Percentiles rank a stretch among this genome's conserved stretches.
phyloP scores from a whole-genome alignment of 64 coral and sea anemone species.

The Pocillopora damicornis region DNA sequence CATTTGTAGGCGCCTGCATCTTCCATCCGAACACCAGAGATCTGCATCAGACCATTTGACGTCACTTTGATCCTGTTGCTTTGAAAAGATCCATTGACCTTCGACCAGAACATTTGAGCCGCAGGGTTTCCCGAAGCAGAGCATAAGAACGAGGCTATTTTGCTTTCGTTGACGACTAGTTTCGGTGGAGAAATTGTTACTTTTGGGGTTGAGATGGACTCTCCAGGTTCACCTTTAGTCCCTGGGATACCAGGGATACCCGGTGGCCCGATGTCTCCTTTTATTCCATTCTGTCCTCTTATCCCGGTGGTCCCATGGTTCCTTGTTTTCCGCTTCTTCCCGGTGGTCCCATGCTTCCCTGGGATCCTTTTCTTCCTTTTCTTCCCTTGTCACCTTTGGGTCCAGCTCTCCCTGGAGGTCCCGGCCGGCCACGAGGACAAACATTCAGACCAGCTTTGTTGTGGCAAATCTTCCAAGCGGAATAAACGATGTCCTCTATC shows the following conservation, averaged over 20 bases:
- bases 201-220: background rate
- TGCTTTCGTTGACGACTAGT: constrained; percentile 1
- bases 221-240: background rate
- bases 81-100: background rate
- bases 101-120: background rate
- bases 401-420: background rate
- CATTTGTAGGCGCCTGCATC: constrained; percentile 7
- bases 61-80: background rate
- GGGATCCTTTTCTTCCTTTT: background rate
- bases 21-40: background rate
- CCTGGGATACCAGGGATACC: background rate
- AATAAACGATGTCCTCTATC: too few relatives aligned
- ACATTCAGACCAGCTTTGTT: background rate
- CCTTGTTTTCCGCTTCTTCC: background rate
- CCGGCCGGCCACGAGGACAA: background rate
- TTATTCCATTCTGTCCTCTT: constrained; percentile 5
- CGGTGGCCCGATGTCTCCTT: background rate
- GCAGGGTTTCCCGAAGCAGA: background rate
- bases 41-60: background rate
- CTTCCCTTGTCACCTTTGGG: background rate
- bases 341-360: background rate
- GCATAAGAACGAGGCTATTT: background rate
- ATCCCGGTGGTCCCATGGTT: background rate
- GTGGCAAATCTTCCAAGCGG: background rate
- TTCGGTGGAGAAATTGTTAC: background rate